Base-by-base conservation (phyloP, 2,888 invertebrate genomes). In the Scaptomyza parva region DNA sequence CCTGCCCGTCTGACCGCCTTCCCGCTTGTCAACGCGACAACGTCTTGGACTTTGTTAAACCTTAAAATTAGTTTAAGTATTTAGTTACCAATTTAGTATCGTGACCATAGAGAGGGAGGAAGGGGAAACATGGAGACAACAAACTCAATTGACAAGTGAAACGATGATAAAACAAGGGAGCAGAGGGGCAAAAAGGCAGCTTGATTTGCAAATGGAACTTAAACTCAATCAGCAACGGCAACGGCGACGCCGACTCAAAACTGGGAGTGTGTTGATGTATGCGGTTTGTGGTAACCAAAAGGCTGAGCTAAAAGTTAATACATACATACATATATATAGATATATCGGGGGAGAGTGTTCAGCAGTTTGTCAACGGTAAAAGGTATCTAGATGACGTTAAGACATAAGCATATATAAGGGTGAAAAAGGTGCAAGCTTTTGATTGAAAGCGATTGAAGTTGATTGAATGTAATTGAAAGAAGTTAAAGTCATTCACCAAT, bases 41-140 rank as follows among this genome's bases (percentile, higher is more conserved):
- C 83, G 73, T 75, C 76, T 77, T 74, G 73, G 86, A 83, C 86
- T 88, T 85, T 84, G 88, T 72, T 88, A 87, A 88, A 86, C 87
- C 88, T 88, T 87, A 85, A 85, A 85, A 85, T 85, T 85, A 85
- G 88, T 86, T 88, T 82, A 88, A 77, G 88, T 88, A 88, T 88
- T 89, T 87, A 83, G 88, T 88, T 88, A 89, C 88, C 83, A 88
- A 89, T 88, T 88, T 89, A 78, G 77, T 75, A 61, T 66, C 28
- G 54, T 44, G 55, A 47, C 37, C 11, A 50, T 37, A 14, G 28
- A 45, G 18, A 20, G n/a, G 22, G 8, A 12, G 41, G 14, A 26
- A 2, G 18, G 17, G n/a, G 30, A 17, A n/a, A 20, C 9, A 26
- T 6, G 43, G 20, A 33, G 9, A 20, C 11, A 20, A 28, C 39